Conservation (phyloP, 2,113 vertebrate genomes). For the Tapirus terrestris region DNA sequence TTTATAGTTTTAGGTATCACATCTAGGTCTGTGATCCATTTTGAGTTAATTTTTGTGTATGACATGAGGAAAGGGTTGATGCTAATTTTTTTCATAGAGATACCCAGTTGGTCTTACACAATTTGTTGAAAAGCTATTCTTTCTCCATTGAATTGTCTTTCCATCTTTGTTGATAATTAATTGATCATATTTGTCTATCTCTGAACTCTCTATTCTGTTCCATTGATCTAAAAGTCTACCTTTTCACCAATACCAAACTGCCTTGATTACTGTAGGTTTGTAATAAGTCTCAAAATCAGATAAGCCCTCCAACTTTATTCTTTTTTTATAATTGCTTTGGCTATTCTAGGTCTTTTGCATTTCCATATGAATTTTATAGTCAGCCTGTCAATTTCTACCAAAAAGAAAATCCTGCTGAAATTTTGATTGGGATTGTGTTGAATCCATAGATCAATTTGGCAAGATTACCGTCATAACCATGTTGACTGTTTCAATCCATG, state of each 20-base stretch:
- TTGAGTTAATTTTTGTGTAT: background rate
- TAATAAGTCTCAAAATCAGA: background rate
- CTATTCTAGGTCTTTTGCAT: background rate
- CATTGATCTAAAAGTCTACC: background rate
- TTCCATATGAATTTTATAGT: background rate
- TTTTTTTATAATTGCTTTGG: background rate
- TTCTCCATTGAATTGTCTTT: background rate
- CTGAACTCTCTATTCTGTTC: background rate
- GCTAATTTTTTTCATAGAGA: background rate
- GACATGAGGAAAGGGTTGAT: background rate
- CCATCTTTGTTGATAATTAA: background rate
- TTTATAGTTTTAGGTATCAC: background rate
- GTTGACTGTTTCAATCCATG: background rate
- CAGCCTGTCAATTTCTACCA: background rate
- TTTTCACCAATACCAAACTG: background rate
- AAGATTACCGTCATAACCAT: background rate
- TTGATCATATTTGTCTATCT: background rate
- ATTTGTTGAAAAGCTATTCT: background rate
- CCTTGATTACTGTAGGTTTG: background rate
- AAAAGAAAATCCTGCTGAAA: background rate
- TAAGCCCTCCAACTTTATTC: background rate
- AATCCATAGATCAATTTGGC: background rate
- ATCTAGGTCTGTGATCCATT: background rate
- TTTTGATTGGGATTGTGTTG: background rate
- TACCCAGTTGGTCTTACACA: background rate